Conservation (phyloP, 2,113 vertebrate species). For the Cricetomys ansorgei region DNA sequence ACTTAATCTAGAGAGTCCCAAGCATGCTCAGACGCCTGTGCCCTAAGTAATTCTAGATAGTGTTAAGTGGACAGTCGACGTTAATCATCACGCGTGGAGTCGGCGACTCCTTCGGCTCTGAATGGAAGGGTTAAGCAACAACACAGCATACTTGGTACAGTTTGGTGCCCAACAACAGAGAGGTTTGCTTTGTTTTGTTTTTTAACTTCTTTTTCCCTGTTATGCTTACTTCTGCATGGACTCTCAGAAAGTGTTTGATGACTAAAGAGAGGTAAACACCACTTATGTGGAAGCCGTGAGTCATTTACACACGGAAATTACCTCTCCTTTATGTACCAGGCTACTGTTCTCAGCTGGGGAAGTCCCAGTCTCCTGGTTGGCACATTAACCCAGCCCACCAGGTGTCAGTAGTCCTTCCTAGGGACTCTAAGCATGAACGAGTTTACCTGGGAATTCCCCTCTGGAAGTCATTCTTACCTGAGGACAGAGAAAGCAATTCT, state of each 20-base stretch:
- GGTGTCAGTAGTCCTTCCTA: neutral
- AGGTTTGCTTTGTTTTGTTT: neutral
- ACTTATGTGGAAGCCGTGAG: neutral
- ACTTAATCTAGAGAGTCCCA: neutral
- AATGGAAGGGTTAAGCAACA: neutral
- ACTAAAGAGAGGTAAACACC: neutral
- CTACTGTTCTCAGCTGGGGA: slow-evolving; percentile 20
- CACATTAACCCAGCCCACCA: neutral
- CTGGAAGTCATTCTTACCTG: neutral
- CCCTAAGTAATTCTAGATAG: neutral
- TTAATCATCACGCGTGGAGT: neutral
- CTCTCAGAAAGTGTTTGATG: slow-evolving; percentile 20
- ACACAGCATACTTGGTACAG: neutral
- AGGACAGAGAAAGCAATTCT: slow-evolving; percentile 23
- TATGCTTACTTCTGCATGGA: neutral
- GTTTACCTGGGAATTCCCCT: slow-evolving; percentile 52
- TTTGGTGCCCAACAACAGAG: neutral
- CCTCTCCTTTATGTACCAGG: neutral
- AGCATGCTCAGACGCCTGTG: neutral
- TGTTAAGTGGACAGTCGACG: neutral
- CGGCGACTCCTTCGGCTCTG: slow-evolving; percentile 17
- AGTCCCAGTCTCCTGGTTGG: neutral
- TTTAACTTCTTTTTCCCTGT: slow-evolving; percentile 1
- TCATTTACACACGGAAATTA: slow-evolving; percentile 28
- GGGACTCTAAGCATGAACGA: slow-evolving; percentile 22